Evolutionary conservation across 2,888 invertebrate genomes (phyloP), one percentile per base, ranked within the genome.

Genomic region (Mantis religiosa): DNA sequence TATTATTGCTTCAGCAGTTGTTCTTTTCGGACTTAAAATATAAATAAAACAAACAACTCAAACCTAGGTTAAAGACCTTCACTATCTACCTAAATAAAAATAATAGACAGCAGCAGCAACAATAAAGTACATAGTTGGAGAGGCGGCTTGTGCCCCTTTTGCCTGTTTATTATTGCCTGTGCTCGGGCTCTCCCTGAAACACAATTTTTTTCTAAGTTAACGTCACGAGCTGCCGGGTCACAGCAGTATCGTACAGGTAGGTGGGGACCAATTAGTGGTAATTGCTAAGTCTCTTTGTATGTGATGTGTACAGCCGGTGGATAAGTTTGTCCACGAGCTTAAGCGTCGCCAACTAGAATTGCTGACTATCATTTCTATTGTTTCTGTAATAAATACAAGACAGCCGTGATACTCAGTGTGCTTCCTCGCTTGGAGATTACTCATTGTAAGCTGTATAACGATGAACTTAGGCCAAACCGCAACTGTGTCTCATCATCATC

Each of bases 211-310:
- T 54, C 28, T 25, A 86, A 86, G 71, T 81, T 86, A 86, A 30
- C 84, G 34, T 25, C 20, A 71, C 54, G 54, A 25, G 54, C 86
- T 86, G 28, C 71, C 28, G 30, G 15, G 27, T 84, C 30, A 81
- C 81, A 27, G 86, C 86, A 28, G 14, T 81, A 86, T 71, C 47
- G 71, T 86, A 71, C 71, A 71, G 54, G 86, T 81, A 81, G 86
- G n/a, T 41, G 85, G 81, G 30, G 28, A 34, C 41, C 88, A 88
- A 88, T 88, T 88, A 88, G 88, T 84, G 88, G 88, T 88, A 88
- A 88, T 88, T 88, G 88, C 83, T 88, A 88, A 88, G 88, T 88
- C 88, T 85, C 82, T 88, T 88, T 88, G 88, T 88, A 88, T 30
- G 87, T 85, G 34, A 85, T 85, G 47, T 47, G 47, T 47, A 85